A percentile compares a stretch with the other conserved stretches of the same genome.
Conservation (phyloP, 1,140 invertebrate species). For the Pseudomyrmex cubaensis region DNA sequence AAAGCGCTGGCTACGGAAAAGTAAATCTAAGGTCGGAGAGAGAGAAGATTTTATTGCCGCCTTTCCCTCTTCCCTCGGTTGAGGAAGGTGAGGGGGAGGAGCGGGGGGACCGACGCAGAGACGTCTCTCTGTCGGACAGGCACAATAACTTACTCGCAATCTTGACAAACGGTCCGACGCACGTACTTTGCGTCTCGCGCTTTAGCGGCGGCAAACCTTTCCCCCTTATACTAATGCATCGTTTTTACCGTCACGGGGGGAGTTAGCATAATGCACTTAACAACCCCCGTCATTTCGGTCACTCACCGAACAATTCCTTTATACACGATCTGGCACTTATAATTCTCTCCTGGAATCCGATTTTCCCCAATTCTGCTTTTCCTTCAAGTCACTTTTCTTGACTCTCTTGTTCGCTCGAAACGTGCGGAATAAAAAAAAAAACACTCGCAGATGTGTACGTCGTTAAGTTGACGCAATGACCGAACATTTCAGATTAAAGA, state of each 20-base stretch:
- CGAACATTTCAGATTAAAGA: neutral
- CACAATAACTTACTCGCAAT: constrained; percentile 68
- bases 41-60: constrained; percentile 5
- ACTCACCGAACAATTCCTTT: constrained; percentile 45
- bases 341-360: neutral
- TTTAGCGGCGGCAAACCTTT: constrained; percentile 37
- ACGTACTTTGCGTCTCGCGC: constrained; percentile 64
- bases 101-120: neutral
- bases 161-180: constrained; percentile 68
- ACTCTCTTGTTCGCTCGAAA: neutral
- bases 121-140: constrained; percentile 62
- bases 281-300: constrained; percentile 31
- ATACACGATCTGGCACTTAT: constrained; percentile 55
- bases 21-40: neutral
- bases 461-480: neutral
- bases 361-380: neutral
- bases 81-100: neutral
- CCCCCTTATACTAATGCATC: constrained; percentile 61
- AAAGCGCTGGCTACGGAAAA: neutral
- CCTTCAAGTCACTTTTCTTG: neutral
- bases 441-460: neutral
- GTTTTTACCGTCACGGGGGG: constrained; percentile 46
- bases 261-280: constrained; percentile 71
- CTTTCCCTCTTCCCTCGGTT: neutral
- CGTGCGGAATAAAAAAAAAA: neutral